Evolutionary conservation across 2,113 vertebrate genomes (phyloP).

Genomic region (Bombycilla garrulus): DNA sequence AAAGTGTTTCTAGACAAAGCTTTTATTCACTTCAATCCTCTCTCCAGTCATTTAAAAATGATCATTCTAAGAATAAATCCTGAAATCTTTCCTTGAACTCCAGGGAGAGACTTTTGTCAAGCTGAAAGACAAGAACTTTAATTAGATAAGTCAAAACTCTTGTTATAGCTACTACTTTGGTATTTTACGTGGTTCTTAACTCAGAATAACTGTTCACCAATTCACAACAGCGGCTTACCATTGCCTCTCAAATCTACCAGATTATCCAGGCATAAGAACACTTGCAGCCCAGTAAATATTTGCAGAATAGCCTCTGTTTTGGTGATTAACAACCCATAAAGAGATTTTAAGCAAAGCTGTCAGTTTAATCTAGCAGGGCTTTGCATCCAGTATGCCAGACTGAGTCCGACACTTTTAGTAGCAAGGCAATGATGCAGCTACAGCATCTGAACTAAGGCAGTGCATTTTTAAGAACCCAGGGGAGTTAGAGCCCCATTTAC

Average conservation of each 20-base stretch:
- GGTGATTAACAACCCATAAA: slow-evolving; percentile 76
- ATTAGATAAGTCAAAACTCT: slow-evolving; percentile 17
- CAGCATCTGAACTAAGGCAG: slow-evolving; percentile 59
- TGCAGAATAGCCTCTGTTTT: slow-evolving; percentile 68
- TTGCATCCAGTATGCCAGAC: slow-evolving; percentile 30
- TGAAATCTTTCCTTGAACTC: background rate
- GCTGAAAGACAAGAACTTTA: slow-evolving; percentile 16
- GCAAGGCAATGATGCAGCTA: slow-evolving; percentile 62
- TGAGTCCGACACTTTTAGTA: slow-evolving; percentile 24
- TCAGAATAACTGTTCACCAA: background rate
- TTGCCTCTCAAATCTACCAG: slow-evolving; percentile 36
- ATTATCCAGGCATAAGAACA: slow-evolving; percentile 52
- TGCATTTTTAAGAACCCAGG: slow-evolving; percentile 74
- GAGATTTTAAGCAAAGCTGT: slow-evolving; percentile 72
- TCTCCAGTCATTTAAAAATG: slow-evolving; percentile 14
- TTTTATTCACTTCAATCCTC: background rate
- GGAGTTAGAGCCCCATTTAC: slow-evolving; percentile 76
- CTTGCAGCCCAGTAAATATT: slow-evolving; percentile 68
- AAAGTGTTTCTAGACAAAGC: background rate
- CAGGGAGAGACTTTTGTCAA: background rate
- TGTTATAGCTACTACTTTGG: background rate
- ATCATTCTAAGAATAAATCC: background rate
- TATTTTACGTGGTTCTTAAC: background rate
- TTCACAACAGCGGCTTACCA: background rate
- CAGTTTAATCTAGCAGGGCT: slow-evolving; percentile 66